Percentiles rank a stretch among this genome's conserved stretches.
Evolutionary conservation across 2,888 invertebrate species (phyloP).

Genomic region (Arge pagana): DNA sequence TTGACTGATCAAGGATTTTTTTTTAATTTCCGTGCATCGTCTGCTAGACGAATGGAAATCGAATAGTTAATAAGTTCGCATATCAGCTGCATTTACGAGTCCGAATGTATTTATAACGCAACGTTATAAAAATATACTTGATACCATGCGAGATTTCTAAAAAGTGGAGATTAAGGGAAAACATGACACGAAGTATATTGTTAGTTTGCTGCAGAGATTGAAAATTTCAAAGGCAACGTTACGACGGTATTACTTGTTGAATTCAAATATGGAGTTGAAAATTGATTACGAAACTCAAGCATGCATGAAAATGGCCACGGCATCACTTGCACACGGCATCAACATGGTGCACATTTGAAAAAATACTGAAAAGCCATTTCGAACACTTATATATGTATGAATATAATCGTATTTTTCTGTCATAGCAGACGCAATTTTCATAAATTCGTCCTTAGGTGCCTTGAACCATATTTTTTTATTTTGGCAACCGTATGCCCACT

Average conservation of each 20-base stretch:
- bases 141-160: background rate
- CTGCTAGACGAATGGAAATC: conserved; percentile 10
- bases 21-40: too few relatives aligned
- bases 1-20: too few relatives aligned
- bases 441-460: conserved; percentile 18
- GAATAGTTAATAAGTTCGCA: conserved; percentile 2
- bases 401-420: background rate
- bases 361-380: conserved; percentile 11
- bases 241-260: conserved; percentile 51
- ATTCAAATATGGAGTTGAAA: conserved; percentile 58
- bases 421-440: conserved; percentile 8
- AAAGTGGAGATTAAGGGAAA: background rate
- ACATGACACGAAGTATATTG: background rate
- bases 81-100: conserved; percentile 9
- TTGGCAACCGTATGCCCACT: background rate
- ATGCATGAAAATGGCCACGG: conserved; percentile 57
- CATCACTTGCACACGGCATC: conserved; percentile 50
- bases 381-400: background rate
- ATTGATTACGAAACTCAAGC: conserved; percentile 56
- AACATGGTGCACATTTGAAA: conserved; percentile 38
- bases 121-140: background rate
- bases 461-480: conserved; percentile 25
- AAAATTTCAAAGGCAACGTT: too few relatives aligned
- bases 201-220: too few relatives aligned
- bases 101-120: conserved; percentile 10